Percentiles rank a stretch among this genome's conserved stretches.
These are phyloP conservation scores for Therioaphis trifolii DNA, from an alignment of 2,888 invertebrate genomes.

Conservation along the genomic window DNA sequence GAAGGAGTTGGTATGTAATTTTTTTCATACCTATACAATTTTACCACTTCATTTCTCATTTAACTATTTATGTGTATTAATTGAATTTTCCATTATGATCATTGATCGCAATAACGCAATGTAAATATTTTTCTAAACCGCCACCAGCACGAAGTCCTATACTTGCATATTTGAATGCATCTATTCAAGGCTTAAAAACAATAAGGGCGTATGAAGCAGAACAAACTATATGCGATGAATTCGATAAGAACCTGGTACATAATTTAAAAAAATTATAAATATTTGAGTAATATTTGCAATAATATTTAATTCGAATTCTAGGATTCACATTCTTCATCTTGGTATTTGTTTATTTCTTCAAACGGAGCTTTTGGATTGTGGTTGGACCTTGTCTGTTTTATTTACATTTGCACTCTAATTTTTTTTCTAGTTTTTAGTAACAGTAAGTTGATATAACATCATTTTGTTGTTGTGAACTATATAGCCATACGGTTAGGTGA, in stretches of 20 bases:
- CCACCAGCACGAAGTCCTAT: constrained; percentile 96
- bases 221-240: constrained; percentile 80
- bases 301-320: constrained; percentile 1
- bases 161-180: constrained; percentile 90
- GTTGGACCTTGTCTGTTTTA: constrained; percentile 87
- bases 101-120: no score
- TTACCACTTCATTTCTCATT: no score
- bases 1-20: constrained; percentile 82
- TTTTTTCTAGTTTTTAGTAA: constrained; percentile 76
- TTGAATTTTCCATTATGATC: no score
- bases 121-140: no score
- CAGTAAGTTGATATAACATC: no score
- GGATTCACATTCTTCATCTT: constrained; percentile 77
- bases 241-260: constrained; percentile 79
- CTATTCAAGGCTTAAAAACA: constrained; percentile 89
- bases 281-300: not conserved
- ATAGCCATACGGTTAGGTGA: no score
- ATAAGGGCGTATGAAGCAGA: constrained; percentile 90
- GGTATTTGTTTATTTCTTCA: constrained; percentile 89
- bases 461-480: no score
- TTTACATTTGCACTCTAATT: constrained; percentile 88
- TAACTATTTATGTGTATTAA: no score
- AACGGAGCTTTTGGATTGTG: constrained; percentile 95
- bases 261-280: constrained; percentile 64
- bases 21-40: no score